These are phyloP conservation scores for Conger conger DNA, from an alignment of 2,113 vertebrate genomes.

Conservation along the genomic window DNA sequence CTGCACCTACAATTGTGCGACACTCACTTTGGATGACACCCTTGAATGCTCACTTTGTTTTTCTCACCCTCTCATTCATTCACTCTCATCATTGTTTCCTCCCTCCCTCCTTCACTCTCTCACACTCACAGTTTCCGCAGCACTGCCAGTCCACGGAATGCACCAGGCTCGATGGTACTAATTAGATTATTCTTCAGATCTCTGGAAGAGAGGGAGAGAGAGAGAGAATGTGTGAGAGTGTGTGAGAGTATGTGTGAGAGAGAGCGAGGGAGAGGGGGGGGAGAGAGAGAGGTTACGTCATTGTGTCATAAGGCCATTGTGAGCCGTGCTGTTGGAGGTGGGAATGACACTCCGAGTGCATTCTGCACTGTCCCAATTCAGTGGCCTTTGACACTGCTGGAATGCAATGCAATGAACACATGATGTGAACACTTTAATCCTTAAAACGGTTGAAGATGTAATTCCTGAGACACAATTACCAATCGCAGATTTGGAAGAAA, in stretches of 20 bases:
- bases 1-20: background rate
- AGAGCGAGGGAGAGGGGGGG: conserved; percentile 1
- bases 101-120: conserved; percentile 23
- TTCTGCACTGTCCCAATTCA: background rate
- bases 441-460: no score
- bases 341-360: background rate
- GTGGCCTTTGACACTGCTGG: background rate
- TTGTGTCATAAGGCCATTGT: background rate
- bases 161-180: conserved; percentile 79
- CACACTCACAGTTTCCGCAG: conserved; percentile 80
- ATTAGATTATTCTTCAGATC: conserved; percentile 86
- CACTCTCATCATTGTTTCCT: background rate
- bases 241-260: conserved; percentile 31
- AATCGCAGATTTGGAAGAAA: no score
- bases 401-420: no score
- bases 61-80: background rate
- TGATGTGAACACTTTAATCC: no score
- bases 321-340: background rate
- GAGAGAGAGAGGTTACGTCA: background rate
- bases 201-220: conserved; percentile 51
- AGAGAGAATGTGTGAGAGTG: conserved; percentile 27
- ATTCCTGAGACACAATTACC: no score
- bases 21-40: background rate
- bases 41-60: background rate
- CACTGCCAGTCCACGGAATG: conserved; percentile 78